A percentile compares a stretch with the other conserved stretches of the same genome.
These are phyloP conservation scores for Proteles cristata DNA, from an alignment of 2,113 vertebrate genomes.

Conservation along the genomic window DNA sequence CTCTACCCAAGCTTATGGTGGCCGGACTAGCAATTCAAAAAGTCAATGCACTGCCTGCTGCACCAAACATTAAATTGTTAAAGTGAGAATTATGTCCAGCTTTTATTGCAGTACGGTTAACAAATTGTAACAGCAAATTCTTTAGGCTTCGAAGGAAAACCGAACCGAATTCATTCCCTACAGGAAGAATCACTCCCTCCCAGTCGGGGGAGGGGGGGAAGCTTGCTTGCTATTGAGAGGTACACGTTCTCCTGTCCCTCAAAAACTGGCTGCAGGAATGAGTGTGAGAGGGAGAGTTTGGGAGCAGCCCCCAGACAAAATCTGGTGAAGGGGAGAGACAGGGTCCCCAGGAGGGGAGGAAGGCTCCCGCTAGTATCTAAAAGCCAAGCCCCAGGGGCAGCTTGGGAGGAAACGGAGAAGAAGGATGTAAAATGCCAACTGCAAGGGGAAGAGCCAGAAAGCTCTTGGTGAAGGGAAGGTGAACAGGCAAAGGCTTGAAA, in stretches of 20 bases:
- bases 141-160: slow-evolving; percentile 75
- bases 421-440: not conserved
- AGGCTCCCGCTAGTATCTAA: slow-evolving; percentile 36
- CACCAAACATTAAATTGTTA: slow-evolving; percentile 58
- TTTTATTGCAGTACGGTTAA: slow-evolving; percentile 81
- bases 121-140: slow-evolving; percentile 78
- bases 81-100: slow-evolving; percentile 69
- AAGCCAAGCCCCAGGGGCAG: slow-evolving; percentile 51
- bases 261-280: slow-evolving; percentile 57
- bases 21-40: slow-evolving; percentile 21
- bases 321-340: not conserved
- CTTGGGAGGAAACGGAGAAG: slow-evolving; percentile 12
- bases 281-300: not conserved
- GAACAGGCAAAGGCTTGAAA: slow-evolving; percentile 81
- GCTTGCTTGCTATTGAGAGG: slow-evolving; percentile 18
- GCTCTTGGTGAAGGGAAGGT: slow-evolving; percentile 67
- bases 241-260: slow-evolving; percentile 31
- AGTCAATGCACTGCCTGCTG: not conserved
- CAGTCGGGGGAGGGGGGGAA: not conserved
- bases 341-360: not conserved
- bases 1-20: not conserved
- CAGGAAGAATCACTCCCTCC: slow-evolving; percentile 69
- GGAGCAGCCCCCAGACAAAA: slow-evolving; percentile 25
- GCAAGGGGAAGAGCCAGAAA: slow-evolving; percentile 30
- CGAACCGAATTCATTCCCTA: slow-evolving; percentile 64